Evolutionary conservation across 2,888 invertebrate genomes (phyloP).

Genomic region (Tetrapedia diversipes): DNA sequence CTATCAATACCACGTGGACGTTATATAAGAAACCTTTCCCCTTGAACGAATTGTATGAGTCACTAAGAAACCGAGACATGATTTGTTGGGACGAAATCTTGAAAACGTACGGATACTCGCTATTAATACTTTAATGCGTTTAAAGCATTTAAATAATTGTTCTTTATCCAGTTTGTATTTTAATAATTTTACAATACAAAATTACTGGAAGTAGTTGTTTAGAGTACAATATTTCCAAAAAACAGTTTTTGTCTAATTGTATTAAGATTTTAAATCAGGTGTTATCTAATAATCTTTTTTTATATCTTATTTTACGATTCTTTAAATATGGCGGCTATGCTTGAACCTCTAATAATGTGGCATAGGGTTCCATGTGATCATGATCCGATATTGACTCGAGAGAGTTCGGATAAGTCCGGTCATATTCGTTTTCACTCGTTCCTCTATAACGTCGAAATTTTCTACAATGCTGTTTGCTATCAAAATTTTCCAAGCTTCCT

Average conservation of each 20-base stretch:
- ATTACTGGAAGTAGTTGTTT: too few species aligned
- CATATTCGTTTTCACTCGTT: conserved; percentile 66
- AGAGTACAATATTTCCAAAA: background rate
- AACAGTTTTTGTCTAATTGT: background rate
- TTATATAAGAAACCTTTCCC: conserved; percentile 13
- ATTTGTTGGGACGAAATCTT: background rate
- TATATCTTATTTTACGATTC: background rate
- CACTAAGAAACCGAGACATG: background rate
- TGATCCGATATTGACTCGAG: conserved; percentile 56
- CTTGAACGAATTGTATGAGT: background rate
- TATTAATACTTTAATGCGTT: too few species aligned
- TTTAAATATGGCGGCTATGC: background rate
- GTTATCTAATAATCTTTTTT: background rate
- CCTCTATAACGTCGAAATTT: conserved; percentile 41
- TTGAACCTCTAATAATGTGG: conserved; percentile 24
- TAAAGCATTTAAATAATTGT: too few species aligned
- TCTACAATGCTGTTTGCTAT: conserved; percentile 41
- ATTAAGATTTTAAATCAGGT: background rate
- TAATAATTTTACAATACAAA: background rate
- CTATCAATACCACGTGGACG: background rate
- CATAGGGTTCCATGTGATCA: conserved; percentile 42
- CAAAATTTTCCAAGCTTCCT: background rate
- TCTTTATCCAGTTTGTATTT: too few species aligned
- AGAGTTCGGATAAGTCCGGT: conserved; percentile 65
- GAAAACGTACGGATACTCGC: background rate